Evolutionary conservation across 2,888 invertebrate species (phyloP), one percentile per base, ranked within the genome.

Genomic region (Tipula unca): DNA sequence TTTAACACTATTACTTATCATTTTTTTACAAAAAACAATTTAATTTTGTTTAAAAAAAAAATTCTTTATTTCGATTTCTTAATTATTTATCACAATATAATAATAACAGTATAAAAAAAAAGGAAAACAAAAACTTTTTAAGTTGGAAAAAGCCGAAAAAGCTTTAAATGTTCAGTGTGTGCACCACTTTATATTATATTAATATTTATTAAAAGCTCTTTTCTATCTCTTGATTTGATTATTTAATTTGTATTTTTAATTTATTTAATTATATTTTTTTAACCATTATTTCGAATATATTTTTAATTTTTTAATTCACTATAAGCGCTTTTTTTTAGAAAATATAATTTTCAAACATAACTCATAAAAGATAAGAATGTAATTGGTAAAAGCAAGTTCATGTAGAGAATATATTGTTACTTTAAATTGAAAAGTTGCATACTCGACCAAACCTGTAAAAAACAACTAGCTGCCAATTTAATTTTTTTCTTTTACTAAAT

Each of bases 151-250:
- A 85, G 85, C 86, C 87, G 87, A 86, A 87, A 69, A 87, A 87
- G 88, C 88, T 88, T 88, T 88, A 87, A 87, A 87, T 88, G 88
- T 88, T 88, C 87, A 88, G 87, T 88, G 88, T 88, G 87, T 87
- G 87, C 87, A 87, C 87, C 87, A 87, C 87, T 87, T 86, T 10
- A n/a, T n/a, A n/a, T n/a, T 25, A 25, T 25, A 69, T 69, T 25
- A 25, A 25, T 20, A 25, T 69, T 69, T 10, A 85, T 86, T 83
- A 86, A 86, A 86, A 87, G 87, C 87, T 87, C 87, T 87, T 87
- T 29, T 87, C 87, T 88, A 87, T 87, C 86, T 87, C 86, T 86
- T 87, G 86, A 86, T 87, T 87, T 86, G 85, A 14, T 84, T 36
- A 17, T 39, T 84, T 39, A 36, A 20, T 84, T 36, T n/a, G n/a